phyloP scores from a whole-genome alignment of 2,113 vertebrate genomes.

The Phaethon lepturus region DNA sequence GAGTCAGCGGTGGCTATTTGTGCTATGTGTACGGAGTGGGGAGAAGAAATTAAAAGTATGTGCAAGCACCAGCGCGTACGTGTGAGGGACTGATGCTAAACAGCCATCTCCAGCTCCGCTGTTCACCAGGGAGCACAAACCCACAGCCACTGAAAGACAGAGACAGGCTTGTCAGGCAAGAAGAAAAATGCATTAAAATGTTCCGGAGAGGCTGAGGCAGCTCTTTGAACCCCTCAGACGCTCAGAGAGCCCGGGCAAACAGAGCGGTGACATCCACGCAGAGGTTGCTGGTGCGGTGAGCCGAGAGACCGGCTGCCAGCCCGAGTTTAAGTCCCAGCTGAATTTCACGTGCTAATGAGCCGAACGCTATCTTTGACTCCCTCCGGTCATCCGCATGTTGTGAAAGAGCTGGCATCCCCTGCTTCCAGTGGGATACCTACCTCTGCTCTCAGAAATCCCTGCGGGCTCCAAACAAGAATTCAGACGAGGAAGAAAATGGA shows the following conservation, averaged over 20 bases:
- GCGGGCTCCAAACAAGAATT: not conserved
- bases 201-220: not conserved
- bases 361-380: not conserved
- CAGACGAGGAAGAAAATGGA: not conserved
- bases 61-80: not conserved
- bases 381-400: not conserved
- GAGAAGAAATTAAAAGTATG: not conserved
- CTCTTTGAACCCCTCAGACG: not conserved
- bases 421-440: not conserved
- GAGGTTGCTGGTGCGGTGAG: not conserved
- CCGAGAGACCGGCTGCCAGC: not conserved
- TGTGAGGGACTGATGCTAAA: not conserved
- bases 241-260: not conserved
- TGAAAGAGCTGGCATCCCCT: not conserved
- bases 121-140: not conserved
- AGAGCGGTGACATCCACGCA: not conserved
- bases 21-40: fast-evolving
- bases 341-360: not conserved
- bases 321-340: not conserved
- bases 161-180: not conserved
- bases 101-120: not conserved
- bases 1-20: not conserved
- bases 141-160: not conserved
- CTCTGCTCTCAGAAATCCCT: not conserved
- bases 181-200: not conserved